These are phyloP conservation scores for Tetrao urogallus DNA, from an alignment of 2,113 vertebrate genomes.

Conservation along the genomic window DNA sequence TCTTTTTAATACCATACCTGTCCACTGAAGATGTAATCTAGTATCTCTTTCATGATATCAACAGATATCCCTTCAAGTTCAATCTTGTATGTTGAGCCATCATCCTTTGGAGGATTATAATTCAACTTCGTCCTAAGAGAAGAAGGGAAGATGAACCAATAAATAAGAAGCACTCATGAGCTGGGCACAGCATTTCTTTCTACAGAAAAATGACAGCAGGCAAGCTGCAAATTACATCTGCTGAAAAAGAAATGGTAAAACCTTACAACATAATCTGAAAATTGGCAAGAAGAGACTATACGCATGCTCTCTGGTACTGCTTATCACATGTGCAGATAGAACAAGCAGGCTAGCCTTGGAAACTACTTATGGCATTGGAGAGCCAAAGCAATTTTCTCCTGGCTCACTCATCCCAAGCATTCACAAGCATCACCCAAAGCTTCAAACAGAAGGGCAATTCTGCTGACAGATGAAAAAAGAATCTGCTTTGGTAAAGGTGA, in stretches of 20 bases:
- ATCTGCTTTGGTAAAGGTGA: background rate
- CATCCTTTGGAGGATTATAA: slow-evolving; percentile 97
- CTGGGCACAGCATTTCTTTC: background rate
- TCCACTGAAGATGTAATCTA: slow-evolving; percentile 98
- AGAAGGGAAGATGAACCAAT: slow-evolving; percentile 46
- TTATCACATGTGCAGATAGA: background rate
- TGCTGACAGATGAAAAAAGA: background rate
- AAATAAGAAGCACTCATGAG: background rate
- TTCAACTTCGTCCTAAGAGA: slow-evolving; percentile 92
- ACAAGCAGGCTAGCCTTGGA: background rate
- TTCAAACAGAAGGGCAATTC: slow-evolving; percentile 15
- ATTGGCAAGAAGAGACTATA: background rate
- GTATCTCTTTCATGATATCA: slow-evolving; percentile 94
- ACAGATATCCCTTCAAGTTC: slow-evolving; percentile 96
- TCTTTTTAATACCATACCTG: slow-evolving; percentile 81
- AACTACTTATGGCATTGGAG: background rate
- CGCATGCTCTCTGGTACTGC: background rate
- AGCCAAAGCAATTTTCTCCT: background rate
- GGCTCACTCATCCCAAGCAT: background rate
- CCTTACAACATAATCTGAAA: background rate
- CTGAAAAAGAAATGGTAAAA: background rate
- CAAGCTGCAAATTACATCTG: background rate
- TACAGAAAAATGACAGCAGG: background rate
- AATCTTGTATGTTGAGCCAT: slow-evolving; percentile 94
- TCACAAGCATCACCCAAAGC: slow-evolving; percentile 10